Evolutionary conservation across 2,888 invertebrate genomes (phyloP), one percentile per base, ranked within the genome.

Genomic region (Meteorus cinctellus): DNA sequence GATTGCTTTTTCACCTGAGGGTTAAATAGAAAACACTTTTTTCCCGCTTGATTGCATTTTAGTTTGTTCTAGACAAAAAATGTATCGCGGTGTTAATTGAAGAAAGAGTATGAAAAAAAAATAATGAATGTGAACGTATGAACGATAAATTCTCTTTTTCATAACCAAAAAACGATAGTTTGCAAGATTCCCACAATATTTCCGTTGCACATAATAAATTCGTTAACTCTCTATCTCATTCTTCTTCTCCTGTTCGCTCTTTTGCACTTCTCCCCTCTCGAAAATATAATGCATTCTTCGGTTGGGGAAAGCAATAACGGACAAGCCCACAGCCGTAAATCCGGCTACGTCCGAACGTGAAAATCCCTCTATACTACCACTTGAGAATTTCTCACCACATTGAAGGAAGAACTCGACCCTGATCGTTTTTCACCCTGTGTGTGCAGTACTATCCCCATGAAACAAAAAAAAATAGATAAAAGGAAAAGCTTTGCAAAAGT

Each of bases 311-410:
- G 67, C 41, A 67, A 67, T 67, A 67, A 45, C 45, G 45, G 24
- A 67, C 67, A 67, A 45, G 66, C 24, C 24, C 66, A 66, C 48
- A 48, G 66, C 24, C 36, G 67, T 67, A 67, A 67, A 67, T 67
- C 45, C 67, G 41, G 34, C 31, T 63, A 29, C 19, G 34, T 31
- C 31, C 63, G 10, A 67, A 67, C 10, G 45, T 12, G 67, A 67
- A 67, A 67, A 67, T 67, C 45, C 67, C 67, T 45, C 12, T 24
- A 2, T 41, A 55, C 19, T 67, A 63, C 31, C 63, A 63, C 63
- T 63, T 27, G 14, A 67, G n/a, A 45, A 45, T 67, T 45, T 67
- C 27, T 45, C 16, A 16, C 67, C 16, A 27, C 2, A 19, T 27
- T 24, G 16, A 67, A 45, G 45, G 19, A 67, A 34, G n/a, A 63